Evolutionary conservation across 2,888 invertebrate species (phyloP), one percentile per base, ranked within the genome.

Genomic region (Macaria liturata): DNA sequence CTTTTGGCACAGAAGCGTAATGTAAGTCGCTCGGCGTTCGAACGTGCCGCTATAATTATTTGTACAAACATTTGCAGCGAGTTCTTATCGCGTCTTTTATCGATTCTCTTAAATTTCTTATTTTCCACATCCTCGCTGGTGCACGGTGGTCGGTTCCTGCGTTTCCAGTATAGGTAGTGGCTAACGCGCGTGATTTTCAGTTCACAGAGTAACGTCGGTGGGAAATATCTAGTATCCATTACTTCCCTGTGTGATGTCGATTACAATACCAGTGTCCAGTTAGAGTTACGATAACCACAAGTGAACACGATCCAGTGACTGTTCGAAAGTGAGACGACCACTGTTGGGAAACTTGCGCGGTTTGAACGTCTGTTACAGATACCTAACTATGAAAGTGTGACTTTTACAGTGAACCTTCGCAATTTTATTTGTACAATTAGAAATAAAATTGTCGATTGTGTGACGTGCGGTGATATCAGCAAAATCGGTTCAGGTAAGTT

Each of bases 241-340:
- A 86, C 87, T 88, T 86, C 84, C 87, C 81, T 79, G 78, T 88
- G 86, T 81, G 81, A 85, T 86, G 83, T 81, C 80, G 79, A 77
- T 84, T 83, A 65, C 74, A 79, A 80, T 77, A 80, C 77, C 72
- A 86, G 87, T 86, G 87, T 80, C 79, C 80, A 83, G 86, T 78
- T 88, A 80, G 83, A 84, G 76, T 89, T 88, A 88, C 88, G 81
- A 78, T 80, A 84, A 91, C 91, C 91, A 84, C 91, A 90, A 87
- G 86, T 86, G 85, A 84, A 88, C 85, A 77, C 83, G 86, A 88
- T 88, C 80, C 75, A 76, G 74, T 78, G 81, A 85, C 84, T 73
- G 75, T 79, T 81, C 80, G 88, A 90, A 88, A 88, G 90, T 88
- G 88, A 87, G 82, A 85, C 87, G 81, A 70, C 61, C 48, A 57